These are phyloP conservation scores for Oophaga sylvatica DNA, from an alignment of 2,797 vertebrate species.

Conservation along the genomic window DNA sequence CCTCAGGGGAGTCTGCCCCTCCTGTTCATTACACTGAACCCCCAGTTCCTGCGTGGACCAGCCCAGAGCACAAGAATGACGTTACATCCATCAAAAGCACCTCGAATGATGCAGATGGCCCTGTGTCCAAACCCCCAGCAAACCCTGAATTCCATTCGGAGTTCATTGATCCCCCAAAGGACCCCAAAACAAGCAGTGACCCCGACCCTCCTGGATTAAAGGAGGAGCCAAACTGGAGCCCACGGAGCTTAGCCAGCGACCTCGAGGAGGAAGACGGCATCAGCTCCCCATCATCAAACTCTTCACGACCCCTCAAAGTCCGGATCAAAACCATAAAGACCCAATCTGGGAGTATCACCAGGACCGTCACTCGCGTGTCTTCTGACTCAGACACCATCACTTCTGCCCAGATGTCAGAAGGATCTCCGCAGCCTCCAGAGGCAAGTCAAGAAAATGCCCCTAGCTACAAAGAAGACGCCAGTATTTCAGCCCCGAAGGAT, in stretches of 20 bases:
- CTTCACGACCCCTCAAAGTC: constrained; percentile 89
- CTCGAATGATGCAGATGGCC: constrained; percentile 70
- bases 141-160: neutral
- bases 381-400: constrained; percentile 68
- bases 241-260: constrained; percentile 66
- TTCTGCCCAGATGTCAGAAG: constrained; percentile 57
- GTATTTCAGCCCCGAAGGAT: rapidly evolving
- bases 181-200: constrained; percentile 35
- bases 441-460: constrained; percentile 39
- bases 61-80: constrained; percentile 62
- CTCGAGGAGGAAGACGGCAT: constrained; percentile 82
- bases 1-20: constrained; percentile 25
- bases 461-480: constrained; percentile 36
- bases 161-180: constrained; percentile 60
- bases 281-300: constrained; percentile 76
- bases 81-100: constrained; percentile 68
- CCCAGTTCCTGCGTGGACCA: constrained; percentile 52
- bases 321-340: constrained; percentile 95
- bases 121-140: constrained; percentile 47
- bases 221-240: constrained; percentile 62
- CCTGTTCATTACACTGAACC: constrained; percentile 60
- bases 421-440: constrained; percentile 56
- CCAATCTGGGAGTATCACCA: constrained; percentile 81
- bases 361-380: constrained; percentile 81
- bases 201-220: constrained; percentile 65